A percentile compares a stretch with the other conserved stretches of the same genome.
Conservation (phyloP, 2,888 invertebrate species). For the Allophyes oxyacanthae region DNA sequence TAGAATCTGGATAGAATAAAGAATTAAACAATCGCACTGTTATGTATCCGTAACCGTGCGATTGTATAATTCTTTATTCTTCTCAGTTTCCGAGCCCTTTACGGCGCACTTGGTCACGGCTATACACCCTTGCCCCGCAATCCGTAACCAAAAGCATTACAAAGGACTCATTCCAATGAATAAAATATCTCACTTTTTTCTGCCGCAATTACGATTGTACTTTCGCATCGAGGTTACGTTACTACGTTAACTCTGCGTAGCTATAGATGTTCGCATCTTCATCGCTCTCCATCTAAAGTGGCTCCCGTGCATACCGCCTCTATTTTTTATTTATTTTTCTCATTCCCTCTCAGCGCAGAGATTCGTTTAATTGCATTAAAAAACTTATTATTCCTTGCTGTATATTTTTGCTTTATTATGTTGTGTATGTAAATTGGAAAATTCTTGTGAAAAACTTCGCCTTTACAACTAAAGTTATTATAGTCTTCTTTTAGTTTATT, state of each 20-base stretch:
- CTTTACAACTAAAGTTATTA: constrained; percentile 44
- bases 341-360: constrained; percentile 50
- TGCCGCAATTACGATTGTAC: constrained; percentile 22
- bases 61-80: constrained; percentile 6
- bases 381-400: constrained; percentile 64
- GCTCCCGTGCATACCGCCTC: constrained; percentile 47
- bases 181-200: constrained; percentile 22
- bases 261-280: constrained; percentile 36
- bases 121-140: constrained; percentile 3
- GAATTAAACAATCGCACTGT: too few relatives aligned
- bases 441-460: constrained; percentile 45
- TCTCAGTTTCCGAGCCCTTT: constrained; percentile 21
- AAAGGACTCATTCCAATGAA: constrained; percentile 29
- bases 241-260: constrained; percentile 19
- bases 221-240: constrained; percentile 16
- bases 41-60: too few relatives aligned
- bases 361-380: constrained; percentile 69
- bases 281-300: constrained; percentile 44
- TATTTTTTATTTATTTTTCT: constrained; percentile 48
- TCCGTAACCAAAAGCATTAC: constrained; percentile 28
- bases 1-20: too few relatives aligned
- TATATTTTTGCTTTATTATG: constrained; percentile 58
- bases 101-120: constrained; percentile 22
- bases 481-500: constrained; percentile 32
- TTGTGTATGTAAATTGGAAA: constrained; percentile 61